Evolutionary conservation across 2,888 invertebrate genomes (phyloP), one percentile per base, ranked within the genome.

Genomic region (Philhelius pedissequus): DNA sequence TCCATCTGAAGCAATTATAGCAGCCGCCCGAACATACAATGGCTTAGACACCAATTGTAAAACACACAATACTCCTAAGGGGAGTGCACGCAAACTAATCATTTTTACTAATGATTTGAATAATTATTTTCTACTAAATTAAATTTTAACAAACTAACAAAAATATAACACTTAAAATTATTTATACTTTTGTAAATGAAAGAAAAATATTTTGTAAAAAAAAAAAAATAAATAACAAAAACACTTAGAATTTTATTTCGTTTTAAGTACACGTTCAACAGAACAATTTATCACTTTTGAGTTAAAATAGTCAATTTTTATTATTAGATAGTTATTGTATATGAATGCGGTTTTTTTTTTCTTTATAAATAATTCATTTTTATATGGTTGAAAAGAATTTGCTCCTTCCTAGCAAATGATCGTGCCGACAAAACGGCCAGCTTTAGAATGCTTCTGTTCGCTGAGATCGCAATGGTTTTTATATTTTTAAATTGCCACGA

Each of bases 21-120:
- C 43, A 56, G 68, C 76, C 20, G 25, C 40, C 20, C 52, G 68
- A 25, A 70, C 70, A 7, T 82, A 25, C 22, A 68, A 62, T 6
- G 86, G 71, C 15, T 76, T 84, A n/a, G 76, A 68, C 64, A 66
- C 74, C 25, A 87, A 32, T 70, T 86, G 77, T 15, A 86, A 62
- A 20, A 75, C 38, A 70, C 69, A 86, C 5, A 86, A 69, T 13
- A 79, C 43, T 18, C 83, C 78, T 56, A 86, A 56, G 6, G 71
- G 75, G 18, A 75, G 35, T 1, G 58, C 73, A 15, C 78, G 68
- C 9, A 71, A 75, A 38, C 71, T 50, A 50, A 83, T 56, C 86
- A 86, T 79, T 75, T 79, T 80, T 13, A 43, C 52, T 40, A 25
- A 35, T 32, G 50, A 56, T 45, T 38, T 18, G 62, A 48, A 18